These are phyloP conservation scores for Nemotelus nigrinus DNA, from an alignment of 2,888 invertebrate genomes.

Conservation along the genomic window DNA sequence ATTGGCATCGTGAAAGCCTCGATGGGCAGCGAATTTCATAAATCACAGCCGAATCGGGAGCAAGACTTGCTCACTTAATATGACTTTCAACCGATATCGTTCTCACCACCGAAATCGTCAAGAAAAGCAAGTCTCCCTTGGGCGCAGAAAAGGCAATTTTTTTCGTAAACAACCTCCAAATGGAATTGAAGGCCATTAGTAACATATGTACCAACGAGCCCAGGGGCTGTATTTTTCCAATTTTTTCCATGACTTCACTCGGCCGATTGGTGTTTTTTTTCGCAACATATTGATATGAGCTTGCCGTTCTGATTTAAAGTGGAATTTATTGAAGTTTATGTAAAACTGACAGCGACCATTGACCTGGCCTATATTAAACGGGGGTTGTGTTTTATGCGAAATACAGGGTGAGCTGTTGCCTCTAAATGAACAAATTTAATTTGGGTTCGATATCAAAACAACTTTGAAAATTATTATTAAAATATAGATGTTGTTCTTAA, in stretches of 20 bases:
- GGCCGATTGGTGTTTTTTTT: background rate
- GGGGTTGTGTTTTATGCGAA: background rate
- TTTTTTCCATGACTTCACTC: background rate
- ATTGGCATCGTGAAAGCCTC: background rate
- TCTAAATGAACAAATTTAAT: too few species aligned
- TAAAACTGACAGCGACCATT: background rate
- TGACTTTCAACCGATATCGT: background rate
- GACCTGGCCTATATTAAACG: background rate
- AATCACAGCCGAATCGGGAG: conserved; percentile 1
- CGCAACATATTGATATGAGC: conserved; percentile 11
- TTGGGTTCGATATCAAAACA: too few species aligned
- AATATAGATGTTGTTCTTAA: too few species aligned
- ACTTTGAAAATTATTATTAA: too few species aligned
- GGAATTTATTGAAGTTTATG: conserved; percentile 26
- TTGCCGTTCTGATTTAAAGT: conserved; percentile 13
- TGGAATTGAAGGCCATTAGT: conserved; percentile 25
- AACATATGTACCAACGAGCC: conserved; percentile 13
- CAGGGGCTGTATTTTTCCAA: background rate
- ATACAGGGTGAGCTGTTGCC: background rate
- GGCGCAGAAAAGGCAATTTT: background rate
- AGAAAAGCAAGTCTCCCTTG: background rate
- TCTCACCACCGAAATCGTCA: background rate
- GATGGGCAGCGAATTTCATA: conserved; percentile 22
- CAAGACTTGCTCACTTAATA: background rate
- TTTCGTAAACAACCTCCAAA: conserved; percentile 12